Percentiles rank a stretch among this genome's conserved stretches.
Evolutionary conservation across 2,888 invertebrate genomes (phyloP).

Genomic region (Campoletis raptor): DNA sequence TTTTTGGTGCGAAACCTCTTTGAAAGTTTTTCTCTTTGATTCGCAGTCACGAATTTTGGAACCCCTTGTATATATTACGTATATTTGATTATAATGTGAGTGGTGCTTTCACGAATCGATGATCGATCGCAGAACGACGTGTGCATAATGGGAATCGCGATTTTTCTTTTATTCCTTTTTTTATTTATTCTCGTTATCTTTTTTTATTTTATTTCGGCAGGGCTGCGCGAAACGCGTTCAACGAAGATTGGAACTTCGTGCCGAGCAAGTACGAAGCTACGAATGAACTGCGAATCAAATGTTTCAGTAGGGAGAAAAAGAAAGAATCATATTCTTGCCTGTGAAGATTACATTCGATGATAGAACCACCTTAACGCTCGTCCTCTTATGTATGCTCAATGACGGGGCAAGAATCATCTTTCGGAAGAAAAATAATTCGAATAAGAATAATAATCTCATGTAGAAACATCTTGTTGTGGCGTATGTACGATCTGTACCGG

Average conservation of each 20-base stretch:
- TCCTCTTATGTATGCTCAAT: slow-evolving; percentile 46
- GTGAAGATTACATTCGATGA: slow-evolving; percentile 65
- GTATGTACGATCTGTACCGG: slow-evolving; percentile 24
- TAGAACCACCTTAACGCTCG: slow-evolving; percentile 57
- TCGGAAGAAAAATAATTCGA: slow-evolving; percentile 42
- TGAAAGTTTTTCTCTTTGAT: neutral
- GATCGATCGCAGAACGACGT: slow-evolving; percentile 76
- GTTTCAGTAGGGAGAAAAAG: neutral
- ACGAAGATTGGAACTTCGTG: slow-evolving; percentile 58
- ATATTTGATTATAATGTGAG: slow-evolving; percentile 74
- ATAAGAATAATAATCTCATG: slow-evolving; percentile 23
- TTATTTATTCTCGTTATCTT: neutral
- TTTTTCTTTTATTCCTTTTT: slow-evolving; percentile 21
- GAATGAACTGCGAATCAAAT: slow-evolving; percentile 43
- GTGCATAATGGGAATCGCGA: slow-evolving; percentile 74
- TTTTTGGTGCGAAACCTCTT: neutral
- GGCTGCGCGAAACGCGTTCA: slow-evolving; percentile 45
- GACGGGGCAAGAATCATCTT: slow-evolving; percentile 64
- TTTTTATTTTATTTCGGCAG: slow-evolving; percentile 31
- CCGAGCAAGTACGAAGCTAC: slow-evolving; percentile 12
- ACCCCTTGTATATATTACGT: slow-evolving; percentile 31
- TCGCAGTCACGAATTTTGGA: neutral
- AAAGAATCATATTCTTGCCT: slow-evolving; percentile 18
- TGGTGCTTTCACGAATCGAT: slow-evolving; percentile 75
- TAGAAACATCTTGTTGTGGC: slow-evolving; percentile 35